Conservation (phyloP, 2,888 invertebrate species). For the Apamea epomidion region DNA sequence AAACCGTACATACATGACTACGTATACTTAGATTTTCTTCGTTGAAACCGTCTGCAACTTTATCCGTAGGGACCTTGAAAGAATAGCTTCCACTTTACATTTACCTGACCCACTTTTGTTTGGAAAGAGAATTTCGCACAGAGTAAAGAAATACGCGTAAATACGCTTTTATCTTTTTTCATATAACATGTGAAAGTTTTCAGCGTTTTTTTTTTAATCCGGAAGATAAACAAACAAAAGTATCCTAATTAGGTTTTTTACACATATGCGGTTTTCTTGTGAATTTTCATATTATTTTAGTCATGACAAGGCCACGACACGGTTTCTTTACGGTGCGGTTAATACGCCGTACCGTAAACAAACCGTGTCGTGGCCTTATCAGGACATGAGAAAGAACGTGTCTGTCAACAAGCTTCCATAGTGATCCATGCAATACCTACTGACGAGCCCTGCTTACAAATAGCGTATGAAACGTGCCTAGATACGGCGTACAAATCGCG, state of each 20-base stretch:
- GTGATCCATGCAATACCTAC: too few relatives aligned
- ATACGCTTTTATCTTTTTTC: conserved; percentile 58
- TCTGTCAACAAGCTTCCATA: too few relatives aligned
- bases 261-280: neutral
- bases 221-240: conserved; percentile 41
- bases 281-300: neutral
- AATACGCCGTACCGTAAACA: too few relatives aligned
- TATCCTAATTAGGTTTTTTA: neutral
- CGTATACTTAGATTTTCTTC: conserved; percentile 26
- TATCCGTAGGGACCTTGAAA: conserved; percentile 63
- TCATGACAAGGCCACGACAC: too few relatives aligned
- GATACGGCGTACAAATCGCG: too few relatives aligned
- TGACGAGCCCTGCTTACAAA: too few relatives aligned
- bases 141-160: conserved; percentile 49
- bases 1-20: conserved; percentile 27
- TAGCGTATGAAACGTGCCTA: too few relatives aligned
- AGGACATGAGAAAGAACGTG: too few relatives aligned
- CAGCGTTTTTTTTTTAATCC: conserved; percentile 36
- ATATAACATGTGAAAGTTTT: conserved; percentile 48
- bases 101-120: conserved; percentile 67
- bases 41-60: conserved; percentile 50
- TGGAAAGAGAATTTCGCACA: conserved; percentile 39
- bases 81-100: conserved; percentile 54
- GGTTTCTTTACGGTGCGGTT: too few relatives aligned
- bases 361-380: too few relatives aligned